Evolutionary conservation across 2,113 vertebrate species (phyloP), one percentile per base, ranked within the genome.

Genomic region (Quiscalus mexicanus): DNA sequence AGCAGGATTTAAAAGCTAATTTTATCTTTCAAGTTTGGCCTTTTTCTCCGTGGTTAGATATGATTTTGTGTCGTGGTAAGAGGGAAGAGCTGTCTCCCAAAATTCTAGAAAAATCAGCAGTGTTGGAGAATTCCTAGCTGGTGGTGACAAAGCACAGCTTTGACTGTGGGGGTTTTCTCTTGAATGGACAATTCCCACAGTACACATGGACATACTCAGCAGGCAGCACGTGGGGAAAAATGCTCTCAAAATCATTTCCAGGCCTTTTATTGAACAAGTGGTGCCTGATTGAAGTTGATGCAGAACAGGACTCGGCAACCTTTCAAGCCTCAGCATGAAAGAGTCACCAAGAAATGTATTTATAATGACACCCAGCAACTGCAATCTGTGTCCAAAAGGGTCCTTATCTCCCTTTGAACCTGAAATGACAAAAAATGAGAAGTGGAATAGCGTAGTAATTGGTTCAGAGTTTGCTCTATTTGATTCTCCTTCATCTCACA

Each of bases 161-260:
- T 24, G 73, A 30, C 22, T 3, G 12, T 2, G 20, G 39, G 35
- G 12, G 12, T 1, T 2, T 12, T 14, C n/a, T 11, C 18, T 53
- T 15, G 35, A 14, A 45, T 9, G 21, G 27, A 12, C 37, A 59
- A 20, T 11, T 39, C 31, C 65, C 71, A 58, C 13, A 55, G 45
- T 5, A 47, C 45, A 35, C 0, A 0, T 8, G 81, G 33, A 20
- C 11, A 6, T 0, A 2, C 22, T 47, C 74, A 80, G 74, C 56
- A 78, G 65, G 87, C 24, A 62, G 10, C 55, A 77, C 0, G 1
- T 11, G 41, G 47, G 33, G 21, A 11, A 11, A 56, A 80, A 64
- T 0, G 23, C 10, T 59, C 78, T 39, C 88, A 88, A 68, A 77
- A 69, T 27, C 2, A 42, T 45, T 77, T 69, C 58, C 71, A 90